Evolutionary conservation across 2,797 vertebrate genomes (phyloP).

Genomic region (Pelobates cultripes): DNA sequence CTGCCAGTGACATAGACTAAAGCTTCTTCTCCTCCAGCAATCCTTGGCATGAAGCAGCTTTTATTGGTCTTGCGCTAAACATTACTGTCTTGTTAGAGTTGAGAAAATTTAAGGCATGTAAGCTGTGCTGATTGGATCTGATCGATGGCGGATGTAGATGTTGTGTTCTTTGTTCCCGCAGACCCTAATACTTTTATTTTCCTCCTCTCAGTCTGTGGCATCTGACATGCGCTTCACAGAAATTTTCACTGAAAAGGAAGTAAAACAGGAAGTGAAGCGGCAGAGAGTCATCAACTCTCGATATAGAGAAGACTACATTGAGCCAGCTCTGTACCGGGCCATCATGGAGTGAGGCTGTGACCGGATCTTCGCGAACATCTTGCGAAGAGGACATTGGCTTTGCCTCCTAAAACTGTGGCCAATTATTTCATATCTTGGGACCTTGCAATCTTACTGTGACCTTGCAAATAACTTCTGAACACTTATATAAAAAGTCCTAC

Average conservation of each 20-base stretch:
- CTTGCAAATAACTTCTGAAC: not conserved
- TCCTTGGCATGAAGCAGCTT: too few species aligned
- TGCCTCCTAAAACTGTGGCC: conserved; percentile 11
- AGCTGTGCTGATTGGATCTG: too few species aligned
- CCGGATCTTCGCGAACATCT: not conserved
- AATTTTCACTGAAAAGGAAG: conserved; percentile 89
- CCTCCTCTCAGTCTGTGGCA: conserved; percentile 83
- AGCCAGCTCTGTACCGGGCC: conserved; percentile 90
- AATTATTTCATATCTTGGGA: conserved; percentile 23
- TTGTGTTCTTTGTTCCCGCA: too few species aligned
- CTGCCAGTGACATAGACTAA: too few species aligned
- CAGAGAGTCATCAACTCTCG: conserved; percentile 95
- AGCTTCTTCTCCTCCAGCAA: too few species aligned
- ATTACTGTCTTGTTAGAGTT: too few species aligned
- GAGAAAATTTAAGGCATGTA: too few species aligned
- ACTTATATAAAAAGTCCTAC: not conserved
- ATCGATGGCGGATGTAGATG: too few species aligned
- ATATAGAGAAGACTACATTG: conserved; percentile 94
- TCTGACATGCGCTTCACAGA: conserved; percentile 98
- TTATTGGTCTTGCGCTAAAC: too few species aligned
- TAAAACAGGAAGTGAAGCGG: conserved; percentile 91
- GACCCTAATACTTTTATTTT: too few species aligned
- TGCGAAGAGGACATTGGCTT: not conserved
- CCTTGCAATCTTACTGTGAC: conserved; percentile 5
- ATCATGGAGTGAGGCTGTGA: conserved; percentile 88